Evolutionary conservation across 2,113 vertebrate species (phyloP).

Genomic region (Sceloporus tristichus): DNA sequence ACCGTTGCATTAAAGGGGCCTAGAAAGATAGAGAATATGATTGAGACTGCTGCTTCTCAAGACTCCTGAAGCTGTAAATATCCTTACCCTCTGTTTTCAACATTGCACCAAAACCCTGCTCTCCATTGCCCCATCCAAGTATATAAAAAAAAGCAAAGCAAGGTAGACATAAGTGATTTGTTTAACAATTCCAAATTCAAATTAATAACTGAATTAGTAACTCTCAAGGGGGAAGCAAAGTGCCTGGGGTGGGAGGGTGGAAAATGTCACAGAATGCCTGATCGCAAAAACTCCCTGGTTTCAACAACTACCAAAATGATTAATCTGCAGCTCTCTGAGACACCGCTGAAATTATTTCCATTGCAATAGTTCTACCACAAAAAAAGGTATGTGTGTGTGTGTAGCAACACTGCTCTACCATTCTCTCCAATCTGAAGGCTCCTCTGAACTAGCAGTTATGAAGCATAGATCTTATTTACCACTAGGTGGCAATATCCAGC

Average conservation of each 20-base stretch:
- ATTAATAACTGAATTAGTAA: neutral
- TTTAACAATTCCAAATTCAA: neutral
- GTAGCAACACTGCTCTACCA: no score
- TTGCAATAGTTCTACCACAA: neutral
- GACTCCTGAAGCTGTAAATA: neutral
- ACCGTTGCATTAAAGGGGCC: neutral
- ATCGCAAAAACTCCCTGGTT: neutral
- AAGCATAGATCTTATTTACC: neutral
- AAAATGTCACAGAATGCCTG: neutral
- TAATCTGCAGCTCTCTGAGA: neutral
- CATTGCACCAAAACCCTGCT: neutral
- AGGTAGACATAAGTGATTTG: neutral
- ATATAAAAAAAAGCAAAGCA: no score
- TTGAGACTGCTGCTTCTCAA: neutral
- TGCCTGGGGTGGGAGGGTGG: no score
- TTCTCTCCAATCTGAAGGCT: no score
- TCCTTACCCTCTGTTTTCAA: neutral
- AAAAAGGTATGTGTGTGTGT: no score
- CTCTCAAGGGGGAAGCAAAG: neutral
- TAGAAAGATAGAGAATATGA: neutral
- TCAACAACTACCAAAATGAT: neutral
- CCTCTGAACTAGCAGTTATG: neutral
- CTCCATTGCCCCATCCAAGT: neutral
- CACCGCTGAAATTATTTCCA: neutral
- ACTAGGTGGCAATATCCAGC: constrained; percentile 12